A percentile compares a stretch with the other conserved stretches of the same genome.
Conservation (phyloP, 2,797 vertebrate genomes). For the Brachyalestes nurse region DNA sequence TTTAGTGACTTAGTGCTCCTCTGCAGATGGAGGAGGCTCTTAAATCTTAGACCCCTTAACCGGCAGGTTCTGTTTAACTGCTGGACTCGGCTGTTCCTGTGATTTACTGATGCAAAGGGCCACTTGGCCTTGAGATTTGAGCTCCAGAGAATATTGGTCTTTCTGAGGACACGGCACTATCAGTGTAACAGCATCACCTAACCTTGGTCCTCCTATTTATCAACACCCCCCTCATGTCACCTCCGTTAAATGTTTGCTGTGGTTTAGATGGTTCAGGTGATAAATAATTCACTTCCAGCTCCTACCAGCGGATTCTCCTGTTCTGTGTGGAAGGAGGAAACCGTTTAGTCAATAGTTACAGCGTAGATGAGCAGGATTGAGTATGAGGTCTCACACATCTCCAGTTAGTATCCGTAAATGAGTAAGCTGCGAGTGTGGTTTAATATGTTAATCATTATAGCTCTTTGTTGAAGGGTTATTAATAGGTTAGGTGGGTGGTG, state of each 20-base stretch:
- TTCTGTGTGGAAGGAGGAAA: background rate
- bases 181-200: constrained; percentile 17
- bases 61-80: constrained; percentile 20
- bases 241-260: constrained; percentile 36
- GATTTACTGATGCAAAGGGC: constrained; percentile 44
- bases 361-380: background rate
- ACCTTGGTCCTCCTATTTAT: constrained; percentile 53
- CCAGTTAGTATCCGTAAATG: background rate
- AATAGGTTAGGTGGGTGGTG: background rate
- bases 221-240: constrained; percentile 19
- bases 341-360: background rate
- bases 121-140: constrained; percentile 49
- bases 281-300: constrained; percentile 42
- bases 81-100: constrained; percentile 8
- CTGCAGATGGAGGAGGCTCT: constrained; percentile 19
- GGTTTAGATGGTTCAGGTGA: constrained; percentile 25
- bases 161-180: constrained; percentile 27
- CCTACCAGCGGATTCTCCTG: constrained; percentile 5
- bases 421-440: background rate
- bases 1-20: constrained; percentile 5
- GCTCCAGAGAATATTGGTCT: constrained; percentile 43
- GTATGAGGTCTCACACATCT: background rate
- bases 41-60: constrained; percentile 45
- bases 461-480: constrained; percentile 14
- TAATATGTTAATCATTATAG: background rate